phyloP scores from a whole-genome alignment of 2,888 invertebrate species.

The Phyto melanocephala region DNA sequence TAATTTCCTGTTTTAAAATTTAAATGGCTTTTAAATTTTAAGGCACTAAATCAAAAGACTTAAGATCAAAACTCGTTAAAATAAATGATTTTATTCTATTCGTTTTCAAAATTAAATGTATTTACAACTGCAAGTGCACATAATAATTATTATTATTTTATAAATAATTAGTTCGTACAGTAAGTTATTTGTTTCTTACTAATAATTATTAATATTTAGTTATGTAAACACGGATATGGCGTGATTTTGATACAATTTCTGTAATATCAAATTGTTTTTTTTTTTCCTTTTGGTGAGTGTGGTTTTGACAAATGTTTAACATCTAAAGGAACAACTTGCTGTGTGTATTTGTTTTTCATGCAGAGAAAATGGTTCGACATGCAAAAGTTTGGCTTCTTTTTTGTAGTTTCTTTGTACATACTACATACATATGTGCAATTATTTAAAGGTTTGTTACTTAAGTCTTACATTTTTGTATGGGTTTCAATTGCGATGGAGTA shows the following conservation, averaged over 20 bases:
- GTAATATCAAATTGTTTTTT: not conserved
- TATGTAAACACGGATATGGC: slow-evolving; percentile 44
- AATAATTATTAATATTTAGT: slow-evolving; percentile 7
- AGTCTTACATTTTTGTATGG: slow-evolving; percentile 30
- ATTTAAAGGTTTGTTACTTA: slow-evolving; percentile 34
- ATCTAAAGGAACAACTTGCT: slow-evolving; percentile 8
- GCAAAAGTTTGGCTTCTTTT: slow-evolving; percentile 27
- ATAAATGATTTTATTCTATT: not conserved
- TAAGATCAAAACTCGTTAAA: not conserved
- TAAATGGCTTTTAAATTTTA: not conserved
- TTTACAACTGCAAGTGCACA: not conserved
- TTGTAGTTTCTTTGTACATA: too few relatives aligned
- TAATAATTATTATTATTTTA: not conserved
- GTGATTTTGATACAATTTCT: slow-evolving; percentile 27
- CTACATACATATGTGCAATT: too few relatives aligned
- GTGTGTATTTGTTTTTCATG: not conserved
- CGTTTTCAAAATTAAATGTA: not conserved
- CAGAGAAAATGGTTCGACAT: slow-evolving; percentile 13
- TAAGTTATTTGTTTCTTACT: slow-evolving; percentile 18
- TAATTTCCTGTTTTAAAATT: slow-evolving; percentile 43
- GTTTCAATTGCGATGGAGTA: not conserved
- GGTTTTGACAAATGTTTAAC: slow-evolving; percentile 17
- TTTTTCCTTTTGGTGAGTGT: too few relatives aligned
- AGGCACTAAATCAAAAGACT: slow-evolving; percentile 11
- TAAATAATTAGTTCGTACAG: slow-evolving; percentile 10